Evolutionary conservation across 2,113 vertebrate species (phyloP), one percentile per base, ranked within the genome.

Genomic region (Drymodes brunneopygia): DNA sequence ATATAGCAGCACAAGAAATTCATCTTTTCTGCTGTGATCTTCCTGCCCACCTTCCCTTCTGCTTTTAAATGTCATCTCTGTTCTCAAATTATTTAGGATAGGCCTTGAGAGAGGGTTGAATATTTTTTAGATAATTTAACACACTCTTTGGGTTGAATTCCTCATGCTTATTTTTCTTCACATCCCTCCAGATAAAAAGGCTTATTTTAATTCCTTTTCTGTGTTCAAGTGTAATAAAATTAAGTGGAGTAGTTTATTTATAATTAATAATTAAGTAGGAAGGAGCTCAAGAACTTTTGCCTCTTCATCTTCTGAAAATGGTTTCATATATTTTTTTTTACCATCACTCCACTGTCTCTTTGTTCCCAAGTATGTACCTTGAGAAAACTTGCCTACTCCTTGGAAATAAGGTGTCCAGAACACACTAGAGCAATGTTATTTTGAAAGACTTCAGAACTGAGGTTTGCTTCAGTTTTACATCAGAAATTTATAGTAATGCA

Each of bases 61-160:
- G 56, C 78, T 94, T 96, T 93, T 96, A 97, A 97, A 97, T 97
- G 89, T 95, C 93, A 97, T 88, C 47, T 93, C 57, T 80, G 36
- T 88, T 94, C 91, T 97, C 72, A 94, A 84, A 94, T 96, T 96
- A 97, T 97, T 97, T 97, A 94, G 51, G 64, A 95, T 84, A 94
- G 85, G 73, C 28, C 61, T 92, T 97, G 77, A 85, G 97, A 97
- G 94, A 95, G 20, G 28, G 58, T 80, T 94, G 66, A 94, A 95
- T 95, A 96, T 88, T 87, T 97, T 93, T 94, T 94, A 88, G 24
- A 25, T 82, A 92, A 92, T 95, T 96, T 97, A 77, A 90, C 85
- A 85, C 38, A 80, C 31, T 51, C 48, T 47, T 70, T 90, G 79
- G 45, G 50, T 95, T 95, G 90, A 94, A 94, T 89, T 90, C 38